A percentile compares a stretch with the other conserved stretches of the same genome.
Conservation (phyloP, 1,140 invertebrate species). For the Drosophila eugracilis region DNA sequence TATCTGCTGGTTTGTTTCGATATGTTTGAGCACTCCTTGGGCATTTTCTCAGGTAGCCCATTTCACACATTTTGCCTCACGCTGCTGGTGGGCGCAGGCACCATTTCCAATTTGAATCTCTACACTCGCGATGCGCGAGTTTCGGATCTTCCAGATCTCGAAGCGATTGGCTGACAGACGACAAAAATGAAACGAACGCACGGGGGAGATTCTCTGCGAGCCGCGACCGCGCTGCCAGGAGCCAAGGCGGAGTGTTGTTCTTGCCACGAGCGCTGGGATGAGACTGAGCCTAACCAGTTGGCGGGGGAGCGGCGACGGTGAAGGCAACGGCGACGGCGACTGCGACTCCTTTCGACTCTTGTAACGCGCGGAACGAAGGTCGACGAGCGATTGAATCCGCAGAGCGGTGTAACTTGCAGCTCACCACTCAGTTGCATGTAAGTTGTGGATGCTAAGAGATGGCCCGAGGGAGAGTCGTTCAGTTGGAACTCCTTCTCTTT, state of each 20-base stretch:
- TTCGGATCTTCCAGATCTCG: not conserved
- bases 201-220: not conserved
- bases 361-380: constrained; percentile 75
- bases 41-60: constrained; percentile 35
- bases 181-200: not conserved
- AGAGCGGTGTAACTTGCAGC: constrained; percentile 59
- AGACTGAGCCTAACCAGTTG: constrained; percentile 63
- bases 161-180: not conserved
- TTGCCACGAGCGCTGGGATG: constrained; percentile 68
- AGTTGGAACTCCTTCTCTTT: constrained; percentile 3
- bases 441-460: constrained; percentile 1
- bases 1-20: constrained; percentile 53
- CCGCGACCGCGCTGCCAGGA: not conserved
- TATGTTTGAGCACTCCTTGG: constrained; percentile 48
- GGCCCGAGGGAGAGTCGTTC: constrained; percentile 26
- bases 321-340: constrained; percentile 8
- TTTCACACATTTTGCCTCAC: constrained; percentile 47
- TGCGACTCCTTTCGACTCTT: constrained; percentile 43
- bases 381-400: constrained; percentile 72
- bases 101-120: constrained; percentile 33
- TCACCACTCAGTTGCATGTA: constrained; percentile 24
- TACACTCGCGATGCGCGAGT: constrained; percentile 31
- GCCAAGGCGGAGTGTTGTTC: constrained; percentile 40
- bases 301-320: constrained; percentile 2
- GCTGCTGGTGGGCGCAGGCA: constrained; percentile 49